Evolutionary conservation across 2,797 vertebrate genomes (phyloP), one percentile per base, ranked within the genome.

Genomic region (Tragopan temminckii): DNA sequence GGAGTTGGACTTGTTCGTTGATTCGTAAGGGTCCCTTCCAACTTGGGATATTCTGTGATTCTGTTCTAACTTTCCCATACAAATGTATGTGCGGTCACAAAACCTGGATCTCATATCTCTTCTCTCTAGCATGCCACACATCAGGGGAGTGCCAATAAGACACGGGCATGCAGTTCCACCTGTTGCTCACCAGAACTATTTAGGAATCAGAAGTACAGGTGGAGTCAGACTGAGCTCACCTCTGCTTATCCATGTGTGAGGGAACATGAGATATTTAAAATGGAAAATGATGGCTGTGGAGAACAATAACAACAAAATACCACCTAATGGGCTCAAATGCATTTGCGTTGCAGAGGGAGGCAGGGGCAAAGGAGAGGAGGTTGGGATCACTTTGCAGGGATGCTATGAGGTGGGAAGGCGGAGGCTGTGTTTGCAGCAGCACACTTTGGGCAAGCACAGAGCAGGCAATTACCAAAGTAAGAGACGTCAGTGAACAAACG

Each of bases 401-500:
- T 29, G 14, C 68, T 77, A 25, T 25, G 9, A 35, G 29, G 59
- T 19, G 80, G 79, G 90, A 93, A 80, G 75, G 63, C 33, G 55
- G 88, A 19, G 19, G 25, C 45, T 1, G 16, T 90, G 69, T 95
- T 96, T 91, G 80, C 33, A 84, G 72, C 12, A 48, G 58, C 38
- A 96, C 77, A 20, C 83, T 94, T 72, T 36, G 62, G 62, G 70
- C 4, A 61, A 81, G 62, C 57, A 80, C 52, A 74, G 36, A 87
- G 67, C 50, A 83, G 43, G 14, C 87, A 78, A 85, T 97, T 85
- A 86, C 92, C 61, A 69, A 90, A 81, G 85, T 94, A 96, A 96
- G 91, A 74, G 85, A 82, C 92, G 57, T 84, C 80, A 71, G 95
- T 70, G 94, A 94, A 96, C 58, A 19, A 96, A 94, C 61, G 90